Evolutionary conservation across 2,888 invertebrate species (phyloP), one percentile per base, ranked within the genome.

Genomic region (Drosophila yooni): DNA sequence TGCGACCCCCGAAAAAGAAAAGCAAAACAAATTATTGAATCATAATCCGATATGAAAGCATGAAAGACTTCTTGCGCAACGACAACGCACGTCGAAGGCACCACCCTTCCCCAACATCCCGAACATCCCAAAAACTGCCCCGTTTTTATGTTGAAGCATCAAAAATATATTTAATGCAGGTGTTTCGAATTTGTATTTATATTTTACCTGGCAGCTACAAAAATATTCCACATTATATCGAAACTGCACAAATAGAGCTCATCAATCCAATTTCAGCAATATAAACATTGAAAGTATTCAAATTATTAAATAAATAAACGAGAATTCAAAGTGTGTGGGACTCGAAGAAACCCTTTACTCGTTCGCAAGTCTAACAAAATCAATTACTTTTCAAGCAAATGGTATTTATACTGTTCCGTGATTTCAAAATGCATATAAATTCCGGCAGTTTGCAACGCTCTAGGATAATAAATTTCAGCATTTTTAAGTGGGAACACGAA

Each of bases 11-110:
- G 18, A 25, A 40, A 50, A 21, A 34, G 3, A 21, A 46, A 48
- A 52, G 40, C 21, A 33, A 57, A 58, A 73, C 53, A 73, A 58
- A 69, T 79, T 69, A 74, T 74, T 76, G 69, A 62, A 62, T 59
- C 48, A 69, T 71, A 56, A 70, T 76, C 58, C 53, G 69, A 69
- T 57, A 33, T 51, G 38, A 53, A 33, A 57, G 70, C 63, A 54
- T 46, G 46, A 63, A 57, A 56, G 50, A 61, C 34, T 36, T 36
- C 36, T 18, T 13, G 15, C 6, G 18, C 31, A 33, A 29, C 13
- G 46, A 21, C 6, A 15, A 18, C 25, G 15, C 15, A 15, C 15
- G 8, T 25, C 25, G 46, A 21, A 21, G 21, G 21, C 21, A 21
- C 21, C 13, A 4, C 40, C 5, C 11, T 21, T 5, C 40, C 21